Base-by-base conservation (phyloP, 2,113 vertebrate species). In the Ornithorhynchus anatinus region DNA sequence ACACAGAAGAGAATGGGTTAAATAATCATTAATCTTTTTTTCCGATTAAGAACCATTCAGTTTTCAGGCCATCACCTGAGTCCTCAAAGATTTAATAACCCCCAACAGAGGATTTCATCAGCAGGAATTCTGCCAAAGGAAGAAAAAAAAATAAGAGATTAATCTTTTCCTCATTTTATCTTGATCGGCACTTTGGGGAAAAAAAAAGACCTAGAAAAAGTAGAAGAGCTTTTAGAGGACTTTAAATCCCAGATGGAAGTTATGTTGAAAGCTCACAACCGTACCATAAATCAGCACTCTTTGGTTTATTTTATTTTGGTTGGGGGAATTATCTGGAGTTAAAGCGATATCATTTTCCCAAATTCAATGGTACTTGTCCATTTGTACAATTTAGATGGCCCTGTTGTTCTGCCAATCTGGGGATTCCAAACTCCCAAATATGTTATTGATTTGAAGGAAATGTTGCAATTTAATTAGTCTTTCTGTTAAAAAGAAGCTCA, bases 401-500 rank as follows among this genome's bases (percentile, higher is more conserved):
- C 50, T 40, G 19, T 72, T 42, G 50, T 63, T 38, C 33, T 73
- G 43, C 51, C 8, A 75, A 69, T 59, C 47, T 53, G 40, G 39
- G 15, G 19, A 23, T 59, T 10, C 17, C 67, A 35, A 43, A 25
- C 72, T 66, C 17, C 67, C 38, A 43, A 25, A 76, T 66, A 33
- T 72, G 56, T 69, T 67, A 16, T 35, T 58, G 22, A 67, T 70
- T 35, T 56, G 59, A 59, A 75, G 25, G 39, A 72, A 62, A 40
- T 60, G 44, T 56, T 38, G 36, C 32, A 66, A n/a, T 31, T 73
- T 65, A 67, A 77, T 19, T 53, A 64, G 20, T n/a, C 72, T 76
- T 73, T 58, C 29, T 52, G 31, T 33, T 57, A 11, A 42, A 56
- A 42, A n/a, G 16, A 15, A 37, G 32, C 7, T 38, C 20, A 3